Evolutionary conservation across 1,140 invertebrate genomes (phyloP).

Genomic region (Magallana angulata): DNA sequence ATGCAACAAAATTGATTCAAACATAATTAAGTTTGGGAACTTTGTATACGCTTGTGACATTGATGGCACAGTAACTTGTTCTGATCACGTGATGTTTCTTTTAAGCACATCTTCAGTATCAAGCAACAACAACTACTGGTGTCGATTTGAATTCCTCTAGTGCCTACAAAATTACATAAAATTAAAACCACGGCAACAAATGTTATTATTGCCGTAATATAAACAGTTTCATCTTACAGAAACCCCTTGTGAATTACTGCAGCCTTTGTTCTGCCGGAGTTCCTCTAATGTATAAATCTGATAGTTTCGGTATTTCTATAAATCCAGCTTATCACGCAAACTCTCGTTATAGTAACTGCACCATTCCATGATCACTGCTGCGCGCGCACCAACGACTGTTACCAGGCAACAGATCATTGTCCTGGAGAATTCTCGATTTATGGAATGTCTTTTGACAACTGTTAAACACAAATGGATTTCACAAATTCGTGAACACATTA

Average conservation of each 20-base stretch:
- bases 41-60: no score
- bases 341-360: background rate
- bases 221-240: background rate
- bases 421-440: background rate
- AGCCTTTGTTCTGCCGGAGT: background rate
- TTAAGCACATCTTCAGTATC: no score
- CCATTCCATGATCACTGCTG: background rate
- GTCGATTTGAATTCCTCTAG: background rate
- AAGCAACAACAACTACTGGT: background rate
- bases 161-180: no score
- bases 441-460: background rate
- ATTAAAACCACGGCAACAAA: no score
- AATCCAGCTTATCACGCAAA: background rate
- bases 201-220: background rate
- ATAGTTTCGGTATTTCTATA: slow-evolving; percentile 2
- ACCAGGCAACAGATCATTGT: background rate
- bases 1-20: no score
- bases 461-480: slow-evolving; percentile 31
- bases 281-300: background rate
- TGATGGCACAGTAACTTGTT: no score
- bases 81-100: no score
- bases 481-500: slow-evolving; percentile 34
- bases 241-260: background rate
- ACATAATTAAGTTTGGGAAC: no score
- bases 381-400: background rate